Base-by-base conservation (phyloP, 1,140 invertebrate genomes). In the Metaphire vulgaris region DNA sequence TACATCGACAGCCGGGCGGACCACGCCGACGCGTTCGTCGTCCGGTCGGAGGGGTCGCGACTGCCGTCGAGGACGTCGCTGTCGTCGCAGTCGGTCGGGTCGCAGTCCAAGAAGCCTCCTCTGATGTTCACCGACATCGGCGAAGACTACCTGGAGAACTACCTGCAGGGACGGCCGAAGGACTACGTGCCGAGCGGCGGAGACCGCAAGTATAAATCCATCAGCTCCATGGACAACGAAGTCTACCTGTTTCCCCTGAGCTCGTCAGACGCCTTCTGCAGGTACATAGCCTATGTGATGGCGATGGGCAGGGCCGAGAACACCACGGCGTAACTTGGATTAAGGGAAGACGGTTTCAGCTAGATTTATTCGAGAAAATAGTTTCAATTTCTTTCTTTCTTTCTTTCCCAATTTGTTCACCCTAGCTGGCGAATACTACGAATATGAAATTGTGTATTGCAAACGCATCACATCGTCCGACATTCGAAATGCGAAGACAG, bases 201-300 rank as follows among this genome's bases (percentile, higher is more conserved):
- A 28, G 30, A 79, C 1, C 66, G 76, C 0, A 74, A 78, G 68
- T 81, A 82, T 32, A 81, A 82, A 69, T 78, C 81, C 14, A 78
- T 83, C 0, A 79, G 79, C 12, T 82, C 82, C 21, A 64, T 79
- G 66, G 80, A 82, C 30, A 82, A 82, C 71, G 80, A 79, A 28
- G 76, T 83, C 29, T 83, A 81, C 68, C 75, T 83, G 29, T 83
- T 83, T 70, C 81, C 82, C 21, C 56, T 21, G 28, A 79, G 81
- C n/a, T 78, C 80, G 1, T 69, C 77, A 26, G 56, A 67, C 30
- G 77, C 80, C 15, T 64, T 81, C 33, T 82, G 81, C 70, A 80
- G 81, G 71, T 76, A 80, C 67, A 82, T 83, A n/a, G 80, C 81
- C 16, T 26, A 79, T 30, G 72, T 76, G 15, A 77, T 82, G 79